phyloP scores from a whole-genome alignment of 2,797 vertebrate genomes.

The Sciaenops ocellatus region DNA sequence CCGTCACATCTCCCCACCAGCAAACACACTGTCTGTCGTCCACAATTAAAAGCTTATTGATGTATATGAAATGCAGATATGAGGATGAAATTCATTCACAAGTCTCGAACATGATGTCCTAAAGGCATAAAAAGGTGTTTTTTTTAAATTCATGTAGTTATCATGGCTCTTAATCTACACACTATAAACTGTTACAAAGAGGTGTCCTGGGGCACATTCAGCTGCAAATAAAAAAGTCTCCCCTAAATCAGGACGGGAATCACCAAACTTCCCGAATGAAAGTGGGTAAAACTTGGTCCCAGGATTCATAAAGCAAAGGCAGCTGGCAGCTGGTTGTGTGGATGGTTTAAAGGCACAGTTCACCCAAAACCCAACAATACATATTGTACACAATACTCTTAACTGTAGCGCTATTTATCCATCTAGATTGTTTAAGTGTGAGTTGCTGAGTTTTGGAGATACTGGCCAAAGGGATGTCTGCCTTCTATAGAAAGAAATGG shows the following conservation, averaged over 20 bases:
- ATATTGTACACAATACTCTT: too few relatives aligned
- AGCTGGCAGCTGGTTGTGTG: not conserved
- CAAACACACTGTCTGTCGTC: not conserved
- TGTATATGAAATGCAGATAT: conserved; percentile 14
- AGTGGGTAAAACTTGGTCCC: not conserved
- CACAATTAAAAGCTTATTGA: conserved; percentile 29
- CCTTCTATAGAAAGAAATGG: too few relatives aligned
- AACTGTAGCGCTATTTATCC: too few relatives aligned
- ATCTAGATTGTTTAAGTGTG: too few relatives aligned
- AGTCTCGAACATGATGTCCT: not conserved
- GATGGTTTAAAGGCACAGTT: not conserved
- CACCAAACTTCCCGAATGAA: not conserved
- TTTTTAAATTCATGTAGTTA: not conserved
- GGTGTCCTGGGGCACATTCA: not conserved
- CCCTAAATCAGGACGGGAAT: not conserved
- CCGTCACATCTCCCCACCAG: not conserved
- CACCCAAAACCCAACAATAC: too few relatives aligned
- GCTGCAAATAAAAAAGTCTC: too few relatives aligned
- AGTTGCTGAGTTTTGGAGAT: too few relatives aligned
- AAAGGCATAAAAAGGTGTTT: not conserved
- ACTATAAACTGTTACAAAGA: not conserved
- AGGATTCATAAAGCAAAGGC: not conserved
- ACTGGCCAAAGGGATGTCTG: too few relatives aligned
- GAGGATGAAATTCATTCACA: not conserved
- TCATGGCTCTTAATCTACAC: not conserved